Percentiles rank a stretch among this genome's conserved stretches.
Evolutionary conservation across 2,113 vertebrate species (phyloP).

Genomic region (Calonectris borealis): DNA sequence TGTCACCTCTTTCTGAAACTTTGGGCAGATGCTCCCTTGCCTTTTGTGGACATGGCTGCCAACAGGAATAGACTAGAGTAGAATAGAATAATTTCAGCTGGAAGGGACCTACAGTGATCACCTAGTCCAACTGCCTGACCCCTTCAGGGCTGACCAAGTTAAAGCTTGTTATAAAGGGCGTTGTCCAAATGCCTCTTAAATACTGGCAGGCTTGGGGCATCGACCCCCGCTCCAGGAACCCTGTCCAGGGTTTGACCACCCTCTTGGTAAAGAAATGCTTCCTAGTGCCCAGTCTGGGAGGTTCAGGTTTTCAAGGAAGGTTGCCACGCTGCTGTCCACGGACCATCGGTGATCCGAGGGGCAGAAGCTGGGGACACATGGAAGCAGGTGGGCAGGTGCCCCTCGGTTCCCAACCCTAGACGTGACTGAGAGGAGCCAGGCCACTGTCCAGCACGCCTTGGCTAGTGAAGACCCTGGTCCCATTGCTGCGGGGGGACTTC

Average conservation of each 20-base stretch:
- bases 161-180: accelerated
- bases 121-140: background rate
- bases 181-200: background rate
- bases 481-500: background rate
- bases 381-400: background rate
- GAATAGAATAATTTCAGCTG: background rate
- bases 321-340: background rate
- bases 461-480: background rate
- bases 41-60: background rate
- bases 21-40: background rate
- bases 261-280: background rate
- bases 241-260: background rate
- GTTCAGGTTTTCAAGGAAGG: background rate
- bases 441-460: background rate
- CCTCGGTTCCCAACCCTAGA: background rate
- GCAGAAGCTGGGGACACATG: background rate
- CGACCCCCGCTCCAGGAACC: background rate
- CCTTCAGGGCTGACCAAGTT: background rate
- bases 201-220: background rate
- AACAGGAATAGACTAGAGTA: background rate
- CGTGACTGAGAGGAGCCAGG: background rate
- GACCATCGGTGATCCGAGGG: background rate
- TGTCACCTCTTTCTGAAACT: background rate
- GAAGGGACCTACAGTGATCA: accelerated
- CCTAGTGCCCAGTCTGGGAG: background rate